Evolutionary conservation across 2,113 vertebrate species (phyloP).

Genomic region (Dipodomys ordii): DNA sequence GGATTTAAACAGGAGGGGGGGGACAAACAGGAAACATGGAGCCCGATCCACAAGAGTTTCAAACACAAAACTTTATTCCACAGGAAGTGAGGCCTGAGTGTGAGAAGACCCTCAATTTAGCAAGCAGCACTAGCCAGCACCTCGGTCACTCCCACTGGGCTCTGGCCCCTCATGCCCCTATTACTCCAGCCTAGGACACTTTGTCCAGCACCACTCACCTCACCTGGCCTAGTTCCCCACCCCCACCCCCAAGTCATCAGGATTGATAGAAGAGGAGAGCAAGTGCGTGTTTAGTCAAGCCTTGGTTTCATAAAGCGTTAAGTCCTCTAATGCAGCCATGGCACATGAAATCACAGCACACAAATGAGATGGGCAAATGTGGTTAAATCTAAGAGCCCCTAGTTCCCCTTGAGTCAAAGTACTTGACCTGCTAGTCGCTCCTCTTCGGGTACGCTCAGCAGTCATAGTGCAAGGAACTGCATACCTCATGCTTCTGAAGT

Average conservation of each 20-base stretch:
- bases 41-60: background rate
- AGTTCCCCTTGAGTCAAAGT: background rate
- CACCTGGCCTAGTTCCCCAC: background rate
- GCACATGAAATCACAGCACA: conserved; percentile 14
- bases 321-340: background rate
- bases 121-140: background rate
- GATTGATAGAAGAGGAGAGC: background rate
- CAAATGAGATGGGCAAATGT: background rate
- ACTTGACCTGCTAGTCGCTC: conserved; percentile 21
- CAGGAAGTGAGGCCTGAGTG: background rate
- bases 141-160: background rate
- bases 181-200: background rate
- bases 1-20: background rate
- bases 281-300: background rate
- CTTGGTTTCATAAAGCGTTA: conserved; percentile 22
- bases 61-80: background rate
- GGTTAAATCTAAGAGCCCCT: conserved; percentile 9
- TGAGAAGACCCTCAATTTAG: background rate
- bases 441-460: background rate
- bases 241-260: background rate
- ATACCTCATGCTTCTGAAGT: background rate
- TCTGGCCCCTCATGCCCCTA: background rate
- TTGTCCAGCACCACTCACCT: background rate
- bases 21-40: background rate
- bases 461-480: background rate